phyloP scores from a whole-genome alignment of 1,140 invertebrate species.

The Macrobrachium nipponense region DNA sequence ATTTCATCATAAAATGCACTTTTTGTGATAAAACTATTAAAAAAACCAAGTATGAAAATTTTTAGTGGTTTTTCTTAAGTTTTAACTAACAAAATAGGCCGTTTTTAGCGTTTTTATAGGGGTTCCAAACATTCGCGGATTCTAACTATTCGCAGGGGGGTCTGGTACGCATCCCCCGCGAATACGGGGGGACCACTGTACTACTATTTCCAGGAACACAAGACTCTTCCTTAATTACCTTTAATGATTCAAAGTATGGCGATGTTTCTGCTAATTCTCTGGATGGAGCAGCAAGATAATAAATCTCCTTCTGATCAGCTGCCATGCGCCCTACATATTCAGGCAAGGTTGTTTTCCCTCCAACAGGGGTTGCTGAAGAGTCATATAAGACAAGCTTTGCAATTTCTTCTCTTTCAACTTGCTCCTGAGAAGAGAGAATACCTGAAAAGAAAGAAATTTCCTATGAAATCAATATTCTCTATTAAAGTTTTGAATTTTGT shows the following conservation, averaged over 20 bases:
- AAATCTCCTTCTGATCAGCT: constrained; percentile 87
- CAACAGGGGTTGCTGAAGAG: constrained; percentile 82
- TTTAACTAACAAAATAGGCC: too few relatives aligned
- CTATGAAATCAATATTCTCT: too few relatives aligned
- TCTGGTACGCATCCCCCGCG: too few relatives aligned
- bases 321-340: constrained; percentile 85
- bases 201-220: neutral
- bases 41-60: too few relatives aligned
- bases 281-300: constrained; percentile 93
- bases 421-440: constrained; percentile 85
- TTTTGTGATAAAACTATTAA: too few relatives aligned
- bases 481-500: too few relatives aligned
- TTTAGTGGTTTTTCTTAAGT: too few relatives aligned
- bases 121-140: too few relatives aligned
- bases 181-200: too few relatives aligned
- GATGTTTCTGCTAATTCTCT: constrained; percentile 90
- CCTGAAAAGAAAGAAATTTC: constrained; percentile 67
- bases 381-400: constrained; percentile 90
- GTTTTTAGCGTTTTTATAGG: too few relatives aligned
- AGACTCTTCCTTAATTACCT: constrained; percentile 71
- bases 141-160: too few relatives aligned
- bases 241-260: constrained; percentile 94
- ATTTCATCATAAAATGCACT: too few relatives aligned
- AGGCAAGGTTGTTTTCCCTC: constrained; percentile 82
- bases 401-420: constrained; percentile 90